Base-by-base conservation (phyloP, 2,113 vertebrate genomes). In the Saccopteryx leptura region DNA sequence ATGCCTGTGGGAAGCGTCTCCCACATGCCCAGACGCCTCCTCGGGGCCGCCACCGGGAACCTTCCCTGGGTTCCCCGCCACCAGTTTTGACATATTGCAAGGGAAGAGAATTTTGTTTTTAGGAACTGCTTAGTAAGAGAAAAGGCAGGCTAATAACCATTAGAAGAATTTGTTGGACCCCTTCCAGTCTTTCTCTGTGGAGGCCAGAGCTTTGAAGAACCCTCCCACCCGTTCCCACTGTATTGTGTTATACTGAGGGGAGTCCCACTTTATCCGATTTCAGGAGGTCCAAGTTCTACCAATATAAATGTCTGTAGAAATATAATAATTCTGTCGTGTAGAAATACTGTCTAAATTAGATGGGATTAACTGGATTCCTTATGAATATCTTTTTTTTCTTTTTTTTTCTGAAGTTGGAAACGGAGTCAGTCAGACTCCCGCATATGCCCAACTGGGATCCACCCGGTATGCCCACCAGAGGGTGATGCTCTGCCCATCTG, bases 41-140 rank as follows among this genome's bases (percentile, higher is more conserved):
- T 63, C 14, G 23, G 52, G 63, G 66, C 81, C 63, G 69, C 80
- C 61, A 54, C 86, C 6, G 96, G 71, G 79, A 79, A 75, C 95
- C 58, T 72, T 46, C 76, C 90, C 93, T 89, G 21, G 58, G 91
- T 86, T 92, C 88, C 96, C 80, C 93, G 93, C 94, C 63, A 2
- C 65, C 83, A 76, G 93, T 54, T 92, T 93, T 96, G 96, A 95
- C 13, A 11, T 81, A 90, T 69, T 71, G 82, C 46, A 71, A 65
- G 89, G 81, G 82, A 94, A 92, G 81, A 97, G 89, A 80, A 90
- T 96, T 97, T 97, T 69, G 65, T 93, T 96, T 88, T 96, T 61
- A 94, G 93, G 68, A 90, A 0, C 24, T 88, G 86, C 95, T 91
- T 72, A 90, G 72, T n/a, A 66, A 93, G 69, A 96, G 95, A 93